phyloP scores from a whole-genome alignment of 1,140 invertebrate species.

The Papilio glaucus region DNA sequence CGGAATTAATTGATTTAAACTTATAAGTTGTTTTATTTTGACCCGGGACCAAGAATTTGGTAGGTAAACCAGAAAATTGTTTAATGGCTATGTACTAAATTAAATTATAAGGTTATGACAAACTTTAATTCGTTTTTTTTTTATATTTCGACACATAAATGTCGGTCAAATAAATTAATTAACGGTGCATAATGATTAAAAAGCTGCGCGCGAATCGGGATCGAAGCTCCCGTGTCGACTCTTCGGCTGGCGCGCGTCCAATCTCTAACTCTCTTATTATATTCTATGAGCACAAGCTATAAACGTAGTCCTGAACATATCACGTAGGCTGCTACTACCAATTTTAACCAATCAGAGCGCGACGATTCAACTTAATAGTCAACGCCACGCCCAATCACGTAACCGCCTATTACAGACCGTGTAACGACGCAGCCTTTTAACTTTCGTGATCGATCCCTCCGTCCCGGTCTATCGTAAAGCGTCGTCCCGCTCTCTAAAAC shows the following conservation, averaged over 20 bases:
- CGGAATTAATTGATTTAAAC: too few species aligned
- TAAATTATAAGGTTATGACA: not conserved
- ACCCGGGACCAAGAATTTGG: too few species aligned
- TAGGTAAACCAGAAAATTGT: too few species aligned
- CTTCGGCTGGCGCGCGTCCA: constrained; percentile 74
- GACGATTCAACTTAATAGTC: constrained; percentile 82
- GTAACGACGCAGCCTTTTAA: constrained; percentile 82
- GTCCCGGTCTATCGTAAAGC: constrained; percentile 54
- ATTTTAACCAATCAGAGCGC: constrained; percentile 82
- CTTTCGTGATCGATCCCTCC: constrained; percentile 64
- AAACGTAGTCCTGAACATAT: constrained; percentile 83
- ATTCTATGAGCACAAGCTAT: constrained; percentile 79
- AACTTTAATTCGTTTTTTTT: not conserved
- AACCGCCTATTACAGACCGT: constrained; percentile 82
- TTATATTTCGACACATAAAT: not conserved
- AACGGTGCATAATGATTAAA: constrained; percentile 74
- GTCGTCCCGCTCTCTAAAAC: constrained; percentile 57
- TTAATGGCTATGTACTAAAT: not conserved
- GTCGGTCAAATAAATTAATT: constrained; percentile 46
- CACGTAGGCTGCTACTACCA: constrained; percentile 81
- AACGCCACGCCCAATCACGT: constrained; percentile 81
- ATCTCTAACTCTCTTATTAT: constrained; percentile 80
- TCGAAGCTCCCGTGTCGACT: constrained; percentile 63
- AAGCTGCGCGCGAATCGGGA: constrained; percentile 65
- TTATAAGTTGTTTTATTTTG: too few species aligned